phyloP scores from a whole-genome alignment of 1,140 invertebrate genomes.

The Phortica variegata region DNA sequence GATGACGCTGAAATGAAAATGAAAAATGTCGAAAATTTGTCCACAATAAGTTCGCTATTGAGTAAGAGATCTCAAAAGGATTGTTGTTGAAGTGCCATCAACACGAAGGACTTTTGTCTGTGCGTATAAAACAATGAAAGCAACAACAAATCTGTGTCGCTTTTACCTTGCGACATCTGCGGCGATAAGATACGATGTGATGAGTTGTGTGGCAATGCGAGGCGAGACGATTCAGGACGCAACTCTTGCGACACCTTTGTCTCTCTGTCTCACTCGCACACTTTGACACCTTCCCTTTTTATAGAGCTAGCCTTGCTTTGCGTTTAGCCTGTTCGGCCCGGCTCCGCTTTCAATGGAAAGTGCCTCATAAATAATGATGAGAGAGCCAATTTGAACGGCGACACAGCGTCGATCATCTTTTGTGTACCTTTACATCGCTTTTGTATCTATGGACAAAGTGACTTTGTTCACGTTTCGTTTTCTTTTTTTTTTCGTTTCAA shows the following conservation, averaged over 20 bases:
- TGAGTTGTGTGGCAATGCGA: constrained; percentile 3
- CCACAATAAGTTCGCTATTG: constrained; percentile 55
- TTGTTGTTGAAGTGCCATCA: constrained; percentile 14
- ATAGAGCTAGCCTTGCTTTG: constrained; percentile 4
- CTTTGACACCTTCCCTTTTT: constrained; percentile 42
- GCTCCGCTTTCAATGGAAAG: constrained; percentile 43
- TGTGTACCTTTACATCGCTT: too few species aligned
- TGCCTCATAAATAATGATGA: constrained; percentile 50
- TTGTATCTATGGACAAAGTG: constrained; percentile 40
- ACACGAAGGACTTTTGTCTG: constrained; percentile 15
- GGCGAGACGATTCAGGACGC: too few species aligned
- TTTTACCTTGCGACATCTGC: constrained; percentile 34
- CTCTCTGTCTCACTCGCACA: background rate
- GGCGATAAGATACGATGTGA: constrained; percentile 12
- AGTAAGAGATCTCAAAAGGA: constrained; percentile 45
- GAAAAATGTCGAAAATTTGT: constrained; percentile 52
- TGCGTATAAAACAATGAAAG: constrained; percentile 29
- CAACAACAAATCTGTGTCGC: constrained; percentile 42
- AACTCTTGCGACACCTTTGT: constrained; percentile 33
- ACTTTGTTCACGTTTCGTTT: constrained; percentile 21
- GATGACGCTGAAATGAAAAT: constrained; percentile 14
- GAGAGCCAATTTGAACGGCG: constrained; percentile 43
- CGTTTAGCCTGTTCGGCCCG: constrained; percentile 3
- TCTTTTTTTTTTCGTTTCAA: constrained; percentile 19
- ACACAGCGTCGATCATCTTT: too few species aligned